Conservation (phyloP, 2,113 vertebrate genomes). For the Monopterus albus region DNA sequence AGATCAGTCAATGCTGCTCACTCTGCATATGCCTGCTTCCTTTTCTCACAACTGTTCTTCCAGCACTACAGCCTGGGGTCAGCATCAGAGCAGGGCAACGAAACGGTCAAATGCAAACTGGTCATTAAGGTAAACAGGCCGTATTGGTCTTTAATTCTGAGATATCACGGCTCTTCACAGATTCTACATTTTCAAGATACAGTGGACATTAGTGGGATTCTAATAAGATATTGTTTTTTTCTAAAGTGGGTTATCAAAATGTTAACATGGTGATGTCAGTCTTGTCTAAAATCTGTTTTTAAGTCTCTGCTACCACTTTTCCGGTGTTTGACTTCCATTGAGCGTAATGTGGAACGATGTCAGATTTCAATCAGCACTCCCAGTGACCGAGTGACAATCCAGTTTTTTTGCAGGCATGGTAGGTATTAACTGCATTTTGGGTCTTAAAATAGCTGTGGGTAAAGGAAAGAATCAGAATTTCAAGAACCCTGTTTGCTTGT, state of each 20-base stretch:
- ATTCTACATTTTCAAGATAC: background rate
- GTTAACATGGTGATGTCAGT: background rate
- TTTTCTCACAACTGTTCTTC: constrained; percentile 92
- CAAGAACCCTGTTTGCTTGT: background rate
- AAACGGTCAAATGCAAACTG: constrained; percentile 85
- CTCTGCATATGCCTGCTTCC: constrained; percentile 89
- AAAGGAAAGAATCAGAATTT: background rate
- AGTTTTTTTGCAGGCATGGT: constrained; percentile 93
- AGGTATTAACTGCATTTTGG: constrained; percentile 45
- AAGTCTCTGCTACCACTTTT: constrained; percentile 92
- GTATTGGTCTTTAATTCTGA: background rate
- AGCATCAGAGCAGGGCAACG: constrained; percentile 42
- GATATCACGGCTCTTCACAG: background rate
- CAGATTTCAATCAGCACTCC: constrained; percentile 81
- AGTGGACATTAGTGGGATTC: background rate
- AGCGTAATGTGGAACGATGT: constrained; percentile 90
- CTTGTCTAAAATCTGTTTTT: constrained; percentile 29
- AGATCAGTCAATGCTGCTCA: constrained; percentile 89
- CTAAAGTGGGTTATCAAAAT: background rate
- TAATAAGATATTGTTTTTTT: background rate
- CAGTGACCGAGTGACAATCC: constrained; percentile 82
- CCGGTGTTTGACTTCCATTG: constrained; percentile 84
- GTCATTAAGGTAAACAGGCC: constrained; percentile 85
- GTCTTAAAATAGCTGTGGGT: background rate
- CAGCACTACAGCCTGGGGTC: constrained; percentile 83